phyloP scores from a whole-genome alignment of 1,140 invertebrate species.

The Lerema accius region DNA sequence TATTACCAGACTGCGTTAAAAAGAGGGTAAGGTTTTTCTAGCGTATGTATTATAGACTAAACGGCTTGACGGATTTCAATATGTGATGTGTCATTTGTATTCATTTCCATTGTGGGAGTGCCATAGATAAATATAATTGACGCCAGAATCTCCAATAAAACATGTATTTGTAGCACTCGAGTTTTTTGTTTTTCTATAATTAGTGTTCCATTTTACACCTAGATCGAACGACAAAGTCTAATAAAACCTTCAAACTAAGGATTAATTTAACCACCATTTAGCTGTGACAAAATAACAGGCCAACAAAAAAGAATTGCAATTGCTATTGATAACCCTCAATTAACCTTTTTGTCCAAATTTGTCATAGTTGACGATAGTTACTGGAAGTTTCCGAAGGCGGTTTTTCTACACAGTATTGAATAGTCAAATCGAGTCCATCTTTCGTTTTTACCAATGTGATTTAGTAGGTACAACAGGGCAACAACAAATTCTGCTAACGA shows the following conservation, averaged over 20 bases:
- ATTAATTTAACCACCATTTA: slow-evolving; percentile 2
- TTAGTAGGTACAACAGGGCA: not conserved
- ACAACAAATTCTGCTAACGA: slow-evolving; percentile 10
- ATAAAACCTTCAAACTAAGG: slow-evolving; percentile 4
- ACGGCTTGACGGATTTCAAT: too few relatives aligned
- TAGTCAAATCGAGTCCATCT: slow-evolving; percentile 21
- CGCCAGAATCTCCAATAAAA: too few relatives aligned
- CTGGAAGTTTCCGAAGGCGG: not conserved
- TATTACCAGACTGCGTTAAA: too few relatives aligned
- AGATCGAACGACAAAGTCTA: not conserved
- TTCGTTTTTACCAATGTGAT: slow-evolving; percentile 29
- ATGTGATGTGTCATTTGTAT: too few relatives aligned
- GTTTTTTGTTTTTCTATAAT: too few relatives aligned
- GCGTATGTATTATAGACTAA: too few relatives aligned
- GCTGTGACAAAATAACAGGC: not conserved
- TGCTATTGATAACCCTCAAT: slow-evolving; percentile 9
- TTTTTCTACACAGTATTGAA: slow-evolving; percentile 14
- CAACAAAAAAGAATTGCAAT: slow-evolving; percentile 11
- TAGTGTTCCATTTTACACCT: too few relatives aligned
- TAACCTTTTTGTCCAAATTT: slow-evolving; percentile 35
- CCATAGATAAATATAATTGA: too few relatives aligned
- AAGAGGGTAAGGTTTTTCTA: too few relatives aligned
- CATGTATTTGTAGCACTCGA: too few relatives aligned
- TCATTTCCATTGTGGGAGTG: too few relatives aligned
- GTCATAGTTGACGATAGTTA: slow-evolving; percentile 26